Percentiles rank a stretch among this genome's conserved stretches.
Evolutionary conservation across 2,888 invertebrate genomes (phyloP).

Genomic region (Caradrina kadenii): DNA sequence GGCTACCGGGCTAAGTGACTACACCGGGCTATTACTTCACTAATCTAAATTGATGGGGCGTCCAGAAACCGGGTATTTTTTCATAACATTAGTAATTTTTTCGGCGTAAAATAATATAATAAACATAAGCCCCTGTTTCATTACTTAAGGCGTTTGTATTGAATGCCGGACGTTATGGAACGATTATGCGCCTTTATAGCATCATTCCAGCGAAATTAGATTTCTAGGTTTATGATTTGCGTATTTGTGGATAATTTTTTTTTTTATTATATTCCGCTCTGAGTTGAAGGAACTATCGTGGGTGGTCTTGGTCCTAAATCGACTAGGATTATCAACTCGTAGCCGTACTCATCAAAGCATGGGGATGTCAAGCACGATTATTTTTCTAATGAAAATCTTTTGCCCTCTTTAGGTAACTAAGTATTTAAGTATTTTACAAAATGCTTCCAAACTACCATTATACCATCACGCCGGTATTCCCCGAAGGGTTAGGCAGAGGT

Average conservation of each 20-base stretch:
- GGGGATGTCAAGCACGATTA: too few species aligned
- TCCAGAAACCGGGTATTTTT: slow-evolving; percentile 86
- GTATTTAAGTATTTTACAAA: too few species aligned
- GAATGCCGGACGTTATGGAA: slow-evolving; percentile 73
- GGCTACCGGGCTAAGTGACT: slow-evolving; percentile 76
- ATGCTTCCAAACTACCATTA: too few species aligned
- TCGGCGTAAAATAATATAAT: slow-evolving; percentile 89
- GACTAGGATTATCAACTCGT: too few species aligned
- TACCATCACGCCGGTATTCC: too few species aligned
- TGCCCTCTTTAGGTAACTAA: too few species aligned
- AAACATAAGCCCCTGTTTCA: slow-evolving; percentile 82
- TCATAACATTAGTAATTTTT: slow-evolving; percentile 88
- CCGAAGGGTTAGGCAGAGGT: too few species aligned
- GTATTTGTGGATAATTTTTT: slow-evolving; percentile 46
- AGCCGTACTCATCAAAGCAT: too few species aligned
- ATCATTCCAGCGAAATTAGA: slow-evolving; percentile 69
- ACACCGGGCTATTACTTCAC: slow-evolving; percentile 83
- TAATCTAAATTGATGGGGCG: slow-evolving; percentile 91
- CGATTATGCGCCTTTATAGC: slow-evolving; percentile 74
- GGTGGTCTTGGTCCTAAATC: too few species aligned
- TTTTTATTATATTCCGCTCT: slow-evolving; percentile 22
- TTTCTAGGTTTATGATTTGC: slow-evolving; percentile 64
- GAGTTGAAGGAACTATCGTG: too few species aligned
- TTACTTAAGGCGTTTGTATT: slow-evolving; percentile 85
- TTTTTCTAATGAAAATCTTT: too few species aligned